Conservation (phyloP, 2,888 invertebrate species). For the Drosophila kanekoi region DNA sequence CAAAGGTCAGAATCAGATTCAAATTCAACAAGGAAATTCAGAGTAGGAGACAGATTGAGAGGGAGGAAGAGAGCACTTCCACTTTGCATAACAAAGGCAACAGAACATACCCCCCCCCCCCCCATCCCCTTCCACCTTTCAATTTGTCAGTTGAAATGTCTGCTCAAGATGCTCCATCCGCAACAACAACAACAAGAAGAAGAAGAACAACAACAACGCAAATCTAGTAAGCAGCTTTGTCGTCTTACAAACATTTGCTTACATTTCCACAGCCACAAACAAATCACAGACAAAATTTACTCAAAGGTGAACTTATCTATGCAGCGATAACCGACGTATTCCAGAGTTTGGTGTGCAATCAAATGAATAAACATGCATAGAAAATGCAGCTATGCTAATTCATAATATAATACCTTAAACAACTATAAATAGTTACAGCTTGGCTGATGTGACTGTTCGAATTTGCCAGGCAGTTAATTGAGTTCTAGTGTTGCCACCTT, state of each 20-base stretch:
- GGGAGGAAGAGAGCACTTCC: conserved; percentile 22
- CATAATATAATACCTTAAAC: conserved; percentile 19
- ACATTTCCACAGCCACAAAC: conserved; percentile 61
- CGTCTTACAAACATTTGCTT: conserved; percentile 71
- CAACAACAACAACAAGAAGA: conserved; percentile 20
- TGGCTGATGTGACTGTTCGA: not conserved
- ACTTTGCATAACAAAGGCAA: conserved; percentile 75
- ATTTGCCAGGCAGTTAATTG: not conserved
- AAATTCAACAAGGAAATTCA: conserved; percentile 19
- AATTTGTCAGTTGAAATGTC: conserved; percentile 80
- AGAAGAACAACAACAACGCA: conserved; percentile 22
- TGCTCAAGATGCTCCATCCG: conserved; percentile 64
- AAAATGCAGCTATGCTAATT: conserved; percentile 31
- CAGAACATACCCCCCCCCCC: conserved; percentile 45
- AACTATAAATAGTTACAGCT: not conserved
- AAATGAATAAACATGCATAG: conserved; percentile 20
- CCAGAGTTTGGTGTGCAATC: conserved; percentile 21
- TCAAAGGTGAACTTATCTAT: conserved; percentile 50
- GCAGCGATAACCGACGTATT: conserved; percentile 33
- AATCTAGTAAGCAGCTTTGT: conserved; percentile 76
- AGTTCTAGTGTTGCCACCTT: not conserved
- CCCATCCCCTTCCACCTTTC: conserved; percentile 26
- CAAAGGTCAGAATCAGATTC: conserved; percentile 53
- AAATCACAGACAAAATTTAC: conserved; percentile 60
- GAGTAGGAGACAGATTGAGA: not conserved